Percentiles rank a stretch among this genome's conserved stretches.
These are phyloP conservation scores for Aphis craccivora DNA, from an alignment of 1,140 invertebrate genomes.

Conservation along the genomic window DNA sequence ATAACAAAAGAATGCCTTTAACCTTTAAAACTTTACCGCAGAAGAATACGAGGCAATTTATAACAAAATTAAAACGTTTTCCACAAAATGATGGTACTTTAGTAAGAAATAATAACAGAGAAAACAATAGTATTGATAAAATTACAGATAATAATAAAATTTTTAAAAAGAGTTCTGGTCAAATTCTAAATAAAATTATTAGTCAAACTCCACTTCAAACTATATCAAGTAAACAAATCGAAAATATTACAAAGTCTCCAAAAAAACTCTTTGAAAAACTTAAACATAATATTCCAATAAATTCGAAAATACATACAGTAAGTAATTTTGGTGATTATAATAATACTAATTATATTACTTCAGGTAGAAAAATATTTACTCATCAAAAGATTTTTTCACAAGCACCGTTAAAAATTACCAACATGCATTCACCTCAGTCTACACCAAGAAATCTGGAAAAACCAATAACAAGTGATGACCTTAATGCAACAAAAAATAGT, in stretches of 20 bases:
- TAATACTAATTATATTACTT: not conserved
- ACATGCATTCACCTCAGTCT: too few relatives aligned
- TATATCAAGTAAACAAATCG: not conserved
- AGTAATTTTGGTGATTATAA: not conserved
- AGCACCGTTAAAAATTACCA: not conserved
- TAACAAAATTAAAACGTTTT: not conserved
- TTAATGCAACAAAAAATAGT: not conserved
- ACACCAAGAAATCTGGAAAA: not conserved
- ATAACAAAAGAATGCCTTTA: not conserved
- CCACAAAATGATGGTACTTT: not conserved
- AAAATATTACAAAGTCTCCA: not conserved
- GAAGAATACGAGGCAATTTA: not conserved
- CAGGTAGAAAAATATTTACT: not conserved
- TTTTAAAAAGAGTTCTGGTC: not conserved
- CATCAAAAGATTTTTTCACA: not conserved
- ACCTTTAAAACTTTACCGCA: not conserved
- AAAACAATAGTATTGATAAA: not conserved
- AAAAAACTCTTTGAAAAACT: not conserved
- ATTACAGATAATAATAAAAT: not conserved
- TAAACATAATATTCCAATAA: not conserved
- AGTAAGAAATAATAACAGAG: not conserved
- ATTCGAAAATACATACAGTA: not conserved
- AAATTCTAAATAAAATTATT: not conserved
- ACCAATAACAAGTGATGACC: too few relatives aligned
- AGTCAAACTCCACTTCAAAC: too few relatives aligned